A percentile compares a stretch with the other conserved stretches of the same genome.
These are phyloP conservation scores for Altica lythri DNA, from an alignment of 2,888 invertebrate genomes.

Conservation along the genomic window DNA sequence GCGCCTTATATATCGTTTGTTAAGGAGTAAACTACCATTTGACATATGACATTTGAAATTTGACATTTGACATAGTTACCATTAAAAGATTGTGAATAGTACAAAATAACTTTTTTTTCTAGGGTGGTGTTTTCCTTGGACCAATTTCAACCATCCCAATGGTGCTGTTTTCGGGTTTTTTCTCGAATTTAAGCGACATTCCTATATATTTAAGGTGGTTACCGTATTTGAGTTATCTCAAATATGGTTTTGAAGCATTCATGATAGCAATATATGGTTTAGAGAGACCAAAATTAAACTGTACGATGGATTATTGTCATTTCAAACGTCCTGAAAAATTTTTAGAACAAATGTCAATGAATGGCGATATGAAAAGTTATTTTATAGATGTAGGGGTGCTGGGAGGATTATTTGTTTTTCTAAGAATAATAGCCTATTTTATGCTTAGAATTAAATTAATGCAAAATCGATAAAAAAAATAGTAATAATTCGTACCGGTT, in stretches of 20 bases:
- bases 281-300: constrained; percentile 79
- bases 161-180: constrained; percentile 92
- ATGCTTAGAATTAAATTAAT: constrained; percentile 78
- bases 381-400: constrained; percentile 87
- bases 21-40: too few relatives aligned
- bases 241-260: constrained; percentile 91
- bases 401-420: constrained; percentile 75
- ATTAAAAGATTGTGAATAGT: too few relatives aligned
- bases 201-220: constrained; percentile 88
- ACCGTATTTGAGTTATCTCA: constrained; percentile 87
- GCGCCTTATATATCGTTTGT: too few relatives aligned
- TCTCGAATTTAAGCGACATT: constrained; percentile 89
- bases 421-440: constrained; percentile 80
- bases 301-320: constrained; percentile 82
- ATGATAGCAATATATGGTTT: constrained; percentile 91
- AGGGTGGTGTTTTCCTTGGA: constrained; percentile 74
- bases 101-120: constrained; percentile 38
- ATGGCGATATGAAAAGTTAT: constrained; percentile 66
- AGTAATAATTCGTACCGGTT: constrained; percentile 23
- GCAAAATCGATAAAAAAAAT: constrained; percentile 39
- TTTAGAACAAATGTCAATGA: constrained; percentile 84
- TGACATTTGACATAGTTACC: too few relatives aligned
- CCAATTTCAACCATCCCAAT: constrained; percentile 92
- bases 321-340: constrained; percentile 81
- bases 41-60: too few relatives aligned